Evolutionary conservation across 1,140 invertebrate genomes (phyloP).

Genomic region (Papilio polytes): DNA sequence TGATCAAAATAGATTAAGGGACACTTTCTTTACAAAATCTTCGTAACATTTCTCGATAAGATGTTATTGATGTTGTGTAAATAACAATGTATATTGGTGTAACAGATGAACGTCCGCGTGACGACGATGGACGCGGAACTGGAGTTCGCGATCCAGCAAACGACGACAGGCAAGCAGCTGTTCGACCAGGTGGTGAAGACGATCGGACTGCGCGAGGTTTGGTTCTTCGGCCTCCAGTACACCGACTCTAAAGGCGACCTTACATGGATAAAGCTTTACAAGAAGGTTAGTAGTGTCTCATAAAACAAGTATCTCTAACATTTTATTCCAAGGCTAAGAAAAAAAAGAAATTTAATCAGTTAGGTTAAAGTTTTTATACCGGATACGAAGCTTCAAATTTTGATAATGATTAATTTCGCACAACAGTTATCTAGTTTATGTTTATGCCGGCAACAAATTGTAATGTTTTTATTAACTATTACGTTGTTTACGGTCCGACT

Average conservation of each 20-base stretch:
- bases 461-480: slow-evolving; percentile 26
- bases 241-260: slow-evolving; percentile 98
- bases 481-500: slow-evolving; percentile 30
- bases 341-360: neutral
- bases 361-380: neutral
- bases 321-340: neutral
- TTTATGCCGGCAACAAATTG: neutral
- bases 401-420: slow-evolving; percentile 21
- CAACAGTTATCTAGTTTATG: neutral
- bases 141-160: slow-evolving; percentile 99
- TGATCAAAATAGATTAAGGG: too few relatives aligned
- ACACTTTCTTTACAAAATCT: too few relatives aligned
- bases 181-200: slow-evolving; percentile 99
- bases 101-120: slow-evolving; percentile 98
- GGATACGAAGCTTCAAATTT: neutral
- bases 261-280: slow-evolving; percentile 99
- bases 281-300: slow-evolving; percentile 92
- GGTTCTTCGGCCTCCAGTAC: slow-evolving; percentile 99
- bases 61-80: neutral
- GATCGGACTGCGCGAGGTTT: slow-evolving; percentile 99
- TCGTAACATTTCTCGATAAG: neutral
- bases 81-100: slow-evolving; percentile 47
- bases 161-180: slow-evolving; percentile 99
- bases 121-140: slow-evolving; percentile 99
- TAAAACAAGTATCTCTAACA: neutral